These are phyloP conservation scores for Carassius auratus DNA, from an alignment of 2,113 vertebrate species.

Conservation along the genomic window DNA sequence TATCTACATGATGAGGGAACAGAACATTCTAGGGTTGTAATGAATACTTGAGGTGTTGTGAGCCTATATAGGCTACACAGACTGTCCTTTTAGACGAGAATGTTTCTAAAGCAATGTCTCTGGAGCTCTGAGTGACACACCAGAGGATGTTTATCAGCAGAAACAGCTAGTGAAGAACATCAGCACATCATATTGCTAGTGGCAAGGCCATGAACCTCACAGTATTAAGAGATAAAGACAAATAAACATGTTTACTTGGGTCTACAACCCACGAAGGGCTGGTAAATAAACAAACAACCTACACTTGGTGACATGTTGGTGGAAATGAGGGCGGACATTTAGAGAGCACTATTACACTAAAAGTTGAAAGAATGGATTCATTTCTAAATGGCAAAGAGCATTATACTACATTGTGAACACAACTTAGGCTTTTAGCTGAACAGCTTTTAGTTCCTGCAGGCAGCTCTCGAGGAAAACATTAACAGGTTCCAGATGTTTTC, in stretches of 20 bases:
- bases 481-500: slow-evolving; percentile 54
- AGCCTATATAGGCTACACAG: neutral
- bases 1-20: neutral
- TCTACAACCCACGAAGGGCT: neutral
- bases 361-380: neutral
- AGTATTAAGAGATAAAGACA: slow-evolving; percentile 1
- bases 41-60: slow-evolving; percentile 19
- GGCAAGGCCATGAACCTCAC: slow-evolving; percentile 20
- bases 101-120: slow-evolving; percentile 17
- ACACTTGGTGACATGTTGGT: neutral
- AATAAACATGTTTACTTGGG: neutral
- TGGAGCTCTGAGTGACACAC: slow-evolving; percentile 23
- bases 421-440: neutral
- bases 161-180: slow-evolving; percentile 28
- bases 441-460: neutral
- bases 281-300: slow-evolving; percentile 38
- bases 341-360: neutral
- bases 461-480: slow-evolving; percentile 61
- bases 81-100: neutral
- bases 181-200: neutral
- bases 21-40: slow-evolving; percentile 6
- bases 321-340: neutral
- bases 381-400: neutral
- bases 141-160: neutral
- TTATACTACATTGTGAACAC: neutral